These are phyloP conservation scores for Haemorhous mexicanus DNA, from an alignment of 2,113 vertebrate genomes.

Conservation along the genomic window DNA sequence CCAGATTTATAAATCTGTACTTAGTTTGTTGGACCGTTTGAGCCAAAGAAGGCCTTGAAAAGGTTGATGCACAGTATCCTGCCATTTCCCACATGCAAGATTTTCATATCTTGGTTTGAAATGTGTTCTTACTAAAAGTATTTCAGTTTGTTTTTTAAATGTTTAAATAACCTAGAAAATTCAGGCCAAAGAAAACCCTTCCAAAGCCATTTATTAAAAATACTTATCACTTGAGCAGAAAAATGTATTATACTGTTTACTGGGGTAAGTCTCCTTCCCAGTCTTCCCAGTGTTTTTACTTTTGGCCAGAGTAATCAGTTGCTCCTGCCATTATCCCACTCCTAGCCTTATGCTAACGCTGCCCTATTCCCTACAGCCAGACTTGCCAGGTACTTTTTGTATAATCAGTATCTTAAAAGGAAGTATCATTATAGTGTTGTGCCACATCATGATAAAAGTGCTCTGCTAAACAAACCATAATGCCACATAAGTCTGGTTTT, in stretches of 20 bases:
- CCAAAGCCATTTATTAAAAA: slow-evolving; percentile 40
- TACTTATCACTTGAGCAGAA: slow-evolving; percentile 18
- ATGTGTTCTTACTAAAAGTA: not conserved
- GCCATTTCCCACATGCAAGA: not conserved
- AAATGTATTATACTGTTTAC: not conserved
- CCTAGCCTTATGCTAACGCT: not conserved
- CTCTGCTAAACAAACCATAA: not conserved
- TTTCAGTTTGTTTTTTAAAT: not conserved
- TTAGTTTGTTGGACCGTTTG: not conserved
- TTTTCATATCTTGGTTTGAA: slow-evolving; percentile 7
- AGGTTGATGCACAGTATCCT: not conserved
- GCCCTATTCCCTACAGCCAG: not conserved
- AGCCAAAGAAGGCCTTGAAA: not conserved
- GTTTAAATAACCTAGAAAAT: slow-evolving; percentile 36
- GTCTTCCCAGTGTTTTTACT: not conserved
- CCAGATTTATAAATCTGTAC: not conserved
- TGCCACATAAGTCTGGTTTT: not conserved
- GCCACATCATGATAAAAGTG: not conserved
- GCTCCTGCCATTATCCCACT: not conserved
- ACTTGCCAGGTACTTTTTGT: not conserved
- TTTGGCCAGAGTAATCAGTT: not conserved
- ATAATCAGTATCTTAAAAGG: not conserved
- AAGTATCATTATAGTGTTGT: not conserved
- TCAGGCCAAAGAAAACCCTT: slow-evolving; percentile 15
- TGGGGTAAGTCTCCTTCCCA: not conserved